A percentile compares a stretch with the other conserved stretches of the same genome.
These are phyloP conservation scores for Heterotilapia buettikoferi DNA, from an alignment of 2,113 vertebrate species.

Conservation along the genomic window DNA sequence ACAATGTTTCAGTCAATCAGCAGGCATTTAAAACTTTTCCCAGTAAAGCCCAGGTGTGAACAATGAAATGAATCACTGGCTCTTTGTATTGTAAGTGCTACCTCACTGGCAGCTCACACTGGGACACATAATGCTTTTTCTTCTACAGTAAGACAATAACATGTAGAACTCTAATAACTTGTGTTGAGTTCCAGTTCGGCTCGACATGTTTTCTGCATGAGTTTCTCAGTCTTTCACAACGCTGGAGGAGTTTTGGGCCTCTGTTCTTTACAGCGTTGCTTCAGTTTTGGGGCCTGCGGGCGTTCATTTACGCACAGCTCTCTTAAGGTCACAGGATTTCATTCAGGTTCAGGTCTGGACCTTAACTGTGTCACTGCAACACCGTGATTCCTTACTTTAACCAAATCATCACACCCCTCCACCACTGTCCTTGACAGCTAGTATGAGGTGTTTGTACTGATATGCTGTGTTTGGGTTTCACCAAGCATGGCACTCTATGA, in stretches of 20 bases:
- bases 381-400: neutral
- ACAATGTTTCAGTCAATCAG: neutral
- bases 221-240: neutral
- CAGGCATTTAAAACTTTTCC: fast-evolving
- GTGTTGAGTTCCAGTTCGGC: fast-evolving
- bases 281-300: fast-evolving
- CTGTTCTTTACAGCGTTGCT: neutral
- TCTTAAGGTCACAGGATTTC: neutral
- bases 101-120: neutral
- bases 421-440: neutral
- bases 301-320: neutral
- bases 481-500: neutral
- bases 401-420: neutral
- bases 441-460: neutral
- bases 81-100: neutral
- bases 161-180: neutral
- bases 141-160: neutral
- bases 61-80: neutral
- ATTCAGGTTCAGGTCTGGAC: neutral
- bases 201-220: neutral
- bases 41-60: neutral
- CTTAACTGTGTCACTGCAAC: neutral
- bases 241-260: neutral
- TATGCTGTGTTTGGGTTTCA: neutral
- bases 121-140: neutral